These are phyloP conservation scores for Miichthys miiuy DNA, from an alignment of 2,797 vertebrate species.

Conservation along the genomic window DNA sequence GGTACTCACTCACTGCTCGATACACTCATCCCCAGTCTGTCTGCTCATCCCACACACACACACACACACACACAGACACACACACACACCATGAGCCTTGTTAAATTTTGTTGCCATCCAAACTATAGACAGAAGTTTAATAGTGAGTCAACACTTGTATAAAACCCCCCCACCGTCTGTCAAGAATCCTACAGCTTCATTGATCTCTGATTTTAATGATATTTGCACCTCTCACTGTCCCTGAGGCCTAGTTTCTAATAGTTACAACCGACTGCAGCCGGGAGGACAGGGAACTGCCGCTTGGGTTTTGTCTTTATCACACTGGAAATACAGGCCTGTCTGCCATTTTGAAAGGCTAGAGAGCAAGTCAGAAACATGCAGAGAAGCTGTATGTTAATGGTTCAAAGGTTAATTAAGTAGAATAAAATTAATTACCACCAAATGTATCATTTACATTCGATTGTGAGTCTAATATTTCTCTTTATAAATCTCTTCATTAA, in stretches of 20 bases:
- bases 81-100: slow-evolving; percentile 33
- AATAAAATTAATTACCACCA: slow-evolving; percentile 7
- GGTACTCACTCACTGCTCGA: slow-evolving; percentile 10
- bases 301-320: slow-evolving; percentile 27
- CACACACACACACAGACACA: slow-evolving; percentile 6
- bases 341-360: slow-evolving; percentile 11
- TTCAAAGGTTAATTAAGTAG: slow-evolving; percentile 25
- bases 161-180: slow-evolving; percentile 17
- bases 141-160: slow-evolving; percentile 37
- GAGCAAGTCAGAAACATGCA: not conserved
- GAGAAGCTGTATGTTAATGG: slow-evolving; percentile 11
- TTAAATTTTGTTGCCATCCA: slow-evolving; percentile 43
- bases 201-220: slow-evolving; percentile 59
- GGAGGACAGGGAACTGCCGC: not conserved
- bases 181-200: slow-evolving; percentile 33
- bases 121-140: slow-evolving; percentile 32
- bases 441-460: slow-evolving; percentile 13
- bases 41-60: slow-evolving; percentile 10
- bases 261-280: not conserved
- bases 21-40: not conserved
- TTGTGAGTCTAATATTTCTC: slow-evolving; percentile 8
- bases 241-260: slow-evolving; percentile 15
- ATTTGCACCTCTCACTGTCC: slow-evolving; percentile 42
- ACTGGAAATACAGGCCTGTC: slow-evolving; percentile 9
- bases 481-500: slow-evolving; percentile 23